Evolutionary conservation across 2,888 invertebrate genomes (phyloP), one percentile per base, ranked within the genome.

Genomic region (Zele albiditarsus): DNA sequence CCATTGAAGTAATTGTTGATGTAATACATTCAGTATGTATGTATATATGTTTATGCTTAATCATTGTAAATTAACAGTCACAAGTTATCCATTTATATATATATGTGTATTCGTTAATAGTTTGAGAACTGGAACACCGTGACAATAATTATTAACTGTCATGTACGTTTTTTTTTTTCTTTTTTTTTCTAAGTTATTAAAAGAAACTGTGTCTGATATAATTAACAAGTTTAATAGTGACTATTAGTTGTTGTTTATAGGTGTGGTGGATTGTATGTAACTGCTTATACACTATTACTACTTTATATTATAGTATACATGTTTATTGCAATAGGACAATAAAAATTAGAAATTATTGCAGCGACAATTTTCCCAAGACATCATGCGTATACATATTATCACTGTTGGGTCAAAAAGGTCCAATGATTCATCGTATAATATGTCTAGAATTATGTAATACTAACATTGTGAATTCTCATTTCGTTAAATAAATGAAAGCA

Each of bases 121-220:
- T 86, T 84, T 87, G 86, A 85, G 87, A 87, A 86, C 82, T 86
- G 73, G 87, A 86, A 81, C 87, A 84, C 77, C 83, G 81, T 86
- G 86, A 85, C 86, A 85, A 79, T 80, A 83, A 79, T 83, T 82
- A 85, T 87, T 85, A 85, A 83, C 80, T 80, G 79, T 83, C 82
- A 82, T 82, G 80, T 77, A 82, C 38, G 80, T 83, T 77, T 74
- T n/a, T n/a, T n/a, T n/a, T n/a, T n/a, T n/a, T n/a, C n/a, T n/a
- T n/a, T n/a, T n/a, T n/a, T n/a, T 85, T 82, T 82, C 82, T 80
- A 79, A 75, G 82, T 81, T 82, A 86, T 86, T 84, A 84, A 86
- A 83, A 81, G 84, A 66, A 71, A 38, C 79, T 83, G 83, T 82
- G 79, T 78, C 74, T 84, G 81, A 86, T 20, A 53, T 87, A 84